Conservation (phyloP, 2,888 invertebrate genomes). For the Xanthorhoe spadicearia region DNA sequence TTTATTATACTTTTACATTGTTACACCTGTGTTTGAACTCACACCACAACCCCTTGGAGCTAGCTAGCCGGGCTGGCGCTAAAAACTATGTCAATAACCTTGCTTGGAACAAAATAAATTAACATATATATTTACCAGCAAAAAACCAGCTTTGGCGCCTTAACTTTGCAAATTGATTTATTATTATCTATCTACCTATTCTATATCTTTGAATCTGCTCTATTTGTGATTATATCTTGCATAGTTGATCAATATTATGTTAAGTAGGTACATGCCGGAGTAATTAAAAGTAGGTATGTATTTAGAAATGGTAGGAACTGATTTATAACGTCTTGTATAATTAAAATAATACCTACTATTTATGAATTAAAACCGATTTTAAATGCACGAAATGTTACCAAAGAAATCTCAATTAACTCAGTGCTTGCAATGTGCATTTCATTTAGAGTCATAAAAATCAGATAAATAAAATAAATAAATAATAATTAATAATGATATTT, state of each 20-base stretch:
- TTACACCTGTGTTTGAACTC: too few species aligned
- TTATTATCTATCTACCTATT: too few species aligned
- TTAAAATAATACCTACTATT: not conserved
- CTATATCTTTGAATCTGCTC: constrained; percentile 17
- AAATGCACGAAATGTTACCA: constrained; percentile 15
- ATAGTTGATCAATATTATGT: constrained; percentile 5
- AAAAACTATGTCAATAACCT: constrained; percentile 79
- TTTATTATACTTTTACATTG: too few species aligned
- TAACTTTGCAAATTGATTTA: constrained; percentile 56
- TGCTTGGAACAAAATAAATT: constrained; percentile 71
- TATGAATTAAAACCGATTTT: constrained; percentile 2
- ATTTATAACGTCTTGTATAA: not conserved
- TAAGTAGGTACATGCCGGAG: constrained; percentile 6
- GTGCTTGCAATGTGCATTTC: constrained; percentile 4
- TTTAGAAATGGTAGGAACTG: too few species aligned
- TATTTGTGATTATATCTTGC: constrained; percentile 8
- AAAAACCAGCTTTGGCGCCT: constrained; percentile 60
- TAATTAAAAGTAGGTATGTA: not conserved
- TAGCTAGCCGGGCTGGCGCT: too few species aligned
- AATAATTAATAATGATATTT: too few species aligned
- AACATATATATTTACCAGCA: constrained; percentile 66
- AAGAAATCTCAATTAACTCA: not conserved
- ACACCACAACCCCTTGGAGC: too few species aligned
- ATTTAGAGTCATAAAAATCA: not conserved
- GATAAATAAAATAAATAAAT: not conserved